Evolutionary conservation across 2,888 invertebrate species (phyloP), one percentile per base, ranked within the genome.

Genomic region (Sylvicola cinctus): DNA sequence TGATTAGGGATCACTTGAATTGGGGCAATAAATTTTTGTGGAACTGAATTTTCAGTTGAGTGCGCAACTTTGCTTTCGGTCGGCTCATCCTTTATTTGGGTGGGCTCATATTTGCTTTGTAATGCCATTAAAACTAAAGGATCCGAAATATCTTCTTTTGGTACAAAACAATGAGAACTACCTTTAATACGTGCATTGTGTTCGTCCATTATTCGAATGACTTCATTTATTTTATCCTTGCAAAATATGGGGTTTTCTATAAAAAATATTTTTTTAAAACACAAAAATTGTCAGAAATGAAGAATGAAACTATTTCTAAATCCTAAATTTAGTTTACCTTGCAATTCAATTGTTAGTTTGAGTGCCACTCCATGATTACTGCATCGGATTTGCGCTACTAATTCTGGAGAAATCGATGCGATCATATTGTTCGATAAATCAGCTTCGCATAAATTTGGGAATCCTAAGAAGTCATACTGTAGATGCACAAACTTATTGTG

Each of bases 241-340:
- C 83, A 83, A 42, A 80, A 58, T 37, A 83, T 75, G 33, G 83
- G 83, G 58, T 83, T 83, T 51, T 78, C 83, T 83, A 63, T 2
- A 63, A 66, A 34, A 39, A 26, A 35, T 11, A 35, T n/a, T n/a
- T n/a, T n/a, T n/a, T n/a, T n/a, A n/a, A n/a, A n/a, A n/a, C n/a
- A n/a, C n/a, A n/a, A n/a, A n/a, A n/a, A n/a, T n/a, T n/a, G n/a
- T n/a, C n/a, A n/a, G n/a, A n/a, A n/a, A n/a, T n/a, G n/a, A n/a
- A n/a, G n/a, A n/a, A n/a, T n/a, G n/a, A n/a, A n/a, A n/a, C n/a
- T n/a, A n/a, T n/a, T n/a, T n/a, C n/a, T n/a, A n/a, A n/a, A n/a
- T n/a, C n/a, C n/a, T n/a, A n/a, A n/a, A 25, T 16, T 4, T 17
- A 31, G 15, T 17, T 54, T 60, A 84, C 84, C 79, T 70, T 81